A percentile compares a stretch with the other conserved stretches of the same genome.
phyloP scores from a whole-genome alignment of 2,888 invertebrate genomes.

The Ariolimax columbianus region DNA sequence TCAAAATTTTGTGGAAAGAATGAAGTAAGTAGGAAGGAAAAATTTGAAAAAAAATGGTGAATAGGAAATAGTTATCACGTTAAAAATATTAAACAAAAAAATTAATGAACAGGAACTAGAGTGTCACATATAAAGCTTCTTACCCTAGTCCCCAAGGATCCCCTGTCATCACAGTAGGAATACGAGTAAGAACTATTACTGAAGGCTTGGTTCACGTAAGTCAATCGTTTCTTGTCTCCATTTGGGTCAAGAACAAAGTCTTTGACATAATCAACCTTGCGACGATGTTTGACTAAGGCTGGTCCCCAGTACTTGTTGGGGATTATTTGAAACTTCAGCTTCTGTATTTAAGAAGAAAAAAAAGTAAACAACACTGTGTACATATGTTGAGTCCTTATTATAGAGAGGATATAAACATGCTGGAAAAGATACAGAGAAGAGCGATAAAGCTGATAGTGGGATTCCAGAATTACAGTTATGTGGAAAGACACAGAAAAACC shows the following conservation, averaged over 20 bases:
- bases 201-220: conserved; percentile 56
- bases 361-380: neutral
- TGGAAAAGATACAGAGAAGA: too few relatives aligned
- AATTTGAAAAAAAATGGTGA: too few relatives aligned
- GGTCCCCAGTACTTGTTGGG: conserved; percentile 68
- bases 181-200: neutral
- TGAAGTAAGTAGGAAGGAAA: too few relatives aligned
- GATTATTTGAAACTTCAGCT: conserved; percentile 55
- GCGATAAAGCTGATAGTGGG: too few relatives aligned
- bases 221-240: conserved; percentile 55
- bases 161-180: conserved; percentile 33
- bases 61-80: too few relatives aligned
- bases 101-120: too few relatives aligned
- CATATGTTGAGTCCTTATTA: too few relatives aligned
- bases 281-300: conserved; percentile 64
- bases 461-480: too few relatives aligned
- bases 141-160: conserved; percentile 36
- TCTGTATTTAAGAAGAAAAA: conserved; percentile 53
- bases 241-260: conserved; percentile 65
- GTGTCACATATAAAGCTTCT: neutral
- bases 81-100: neutral
- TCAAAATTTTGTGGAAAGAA: too few relatives aligned
- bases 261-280: conserved; percentile 63
- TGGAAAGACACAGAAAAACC: too few relatives aligned
- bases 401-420: too few relatives aligned